Conservation (phyloP, 2,888 invertebrate genomes). For the Drosophila niveifrons region DNA sequence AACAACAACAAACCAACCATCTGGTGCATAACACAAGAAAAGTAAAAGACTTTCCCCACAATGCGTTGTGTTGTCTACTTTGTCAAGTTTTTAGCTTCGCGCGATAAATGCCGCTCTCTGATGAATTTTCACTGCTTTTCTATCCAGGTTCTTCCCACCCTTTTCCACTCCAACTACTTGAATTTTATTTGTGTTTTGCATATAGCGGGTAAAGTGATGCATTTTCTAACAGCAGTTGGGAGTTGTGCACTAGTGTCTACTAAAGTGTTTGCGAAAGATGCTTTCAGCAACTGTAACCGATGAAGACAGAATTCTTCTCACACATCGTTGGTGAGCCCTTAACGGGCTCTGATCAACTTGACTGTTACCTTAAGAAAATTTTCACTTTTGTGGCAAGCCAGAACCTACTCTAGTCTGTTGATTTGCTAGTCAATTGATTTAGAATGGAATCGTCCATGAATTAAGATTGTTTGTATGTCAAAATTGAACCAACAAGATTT, state of each 20-base stretch:
- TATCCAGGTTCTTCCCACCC: background rate
- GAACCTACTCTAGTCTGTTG: background rate
- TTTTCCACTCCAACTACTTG: background rate
- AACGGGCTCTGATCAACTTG: constrained; percentile 44
- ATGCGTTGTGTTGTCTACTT: constrained; percentile 51
- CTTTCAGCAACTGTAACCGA: constrained; percentile 39
- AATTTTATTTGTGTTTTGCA: constrained; percentile 23
- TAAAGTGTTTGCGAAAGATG: constrained; percentile 23
- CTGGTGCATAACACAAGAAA: constrained; percentile 43
- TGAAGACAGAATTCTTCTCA: constrained; percentile 28
- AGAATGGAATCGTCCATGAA: no score
- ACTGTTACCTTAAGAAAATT: background rate
- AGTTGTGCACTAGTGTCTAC: constrained; percentile 14
- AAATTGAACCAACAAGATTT: no score
- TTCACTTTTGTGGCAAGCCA: background rate
- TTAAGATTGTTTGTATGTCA: no score
- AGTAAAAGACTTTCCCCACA: constrained; percentile 48
- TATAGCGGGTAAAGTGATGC: background rate
- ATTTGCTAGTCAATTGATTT: no score
- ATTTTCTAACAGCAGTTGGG: constrained; percentile 19
- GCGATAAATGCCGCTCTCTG: constrained; percentile 71
- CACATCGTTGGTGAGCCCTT: constrained; percentile 45
- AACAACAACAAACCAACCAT: constrained; percentile 22
- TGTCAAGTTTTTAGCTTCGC: constrained; percentile 55
- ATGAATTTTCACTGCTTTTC: constrained; percentile 23